Evolutionary conservation across 2,888 invertebrate genomes (phyloP), one percentile per base, ranked within the genome.

Genomic region (Thysanoteuthis rhombus): DNA sequence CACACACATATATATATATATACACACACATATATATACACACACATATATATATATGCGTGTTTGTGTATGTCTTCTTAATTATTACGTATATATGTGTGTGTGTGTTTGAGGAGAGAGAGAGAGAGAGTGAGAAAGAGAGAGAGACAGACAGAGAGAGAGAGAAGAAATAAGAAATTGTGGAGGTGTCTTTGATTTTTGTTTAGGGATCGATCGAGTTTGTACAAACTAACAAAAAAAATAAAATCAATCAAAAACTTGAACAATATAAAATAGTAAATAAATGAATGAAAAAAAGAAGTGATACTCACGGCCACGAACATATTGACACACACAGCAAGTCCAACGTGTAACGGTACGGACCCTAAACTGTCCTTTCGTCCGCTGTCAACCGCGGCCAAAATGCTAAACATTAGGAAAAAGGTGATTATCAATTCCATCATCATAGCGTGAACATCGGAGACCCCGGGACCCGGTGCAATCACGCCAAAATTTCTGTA

Each of bases 281-380:
- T 32, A 40, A 45, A 4, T 45, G 19, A 45, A 10, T n/a, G n/a
- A n/a, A n/a, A n/a, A 42, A 42, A 12, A 4, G 16, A 25, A 93
- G 10, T 40, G 32, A 45, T 92, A 95, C 95, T 95, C 94, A 96
- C 96, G 92, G 94, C 95, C 91, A 94, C 94, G 42, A 96, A 94
- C 25, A 96, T 95, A 94, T 96, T 96, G 58, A 95, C 94, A 6
- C 94, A 93, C 5, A 96, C 95, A n/a, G 95, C 94, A n/a, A 96
- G 93, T 16, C 96, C 96, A 38, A 95, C 95, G 93, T 95, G 95
- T 19, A 95, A 93, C 12, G 96, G 95, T 12, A 95, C 94, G 2
- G 95, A 95, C 25, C 95, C 95, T 58, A 94, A 92, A 0, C 95
- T 92, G 92, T 96, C 96, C 10, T 94, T 93, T 42, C 96, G 93